Percentiles rank a stretch among this genome's conserved stretches.
phyloP scores from a whole-genome alignment of 2,888 invertebrate species.

The Epirrhoe alternata region DNA sequence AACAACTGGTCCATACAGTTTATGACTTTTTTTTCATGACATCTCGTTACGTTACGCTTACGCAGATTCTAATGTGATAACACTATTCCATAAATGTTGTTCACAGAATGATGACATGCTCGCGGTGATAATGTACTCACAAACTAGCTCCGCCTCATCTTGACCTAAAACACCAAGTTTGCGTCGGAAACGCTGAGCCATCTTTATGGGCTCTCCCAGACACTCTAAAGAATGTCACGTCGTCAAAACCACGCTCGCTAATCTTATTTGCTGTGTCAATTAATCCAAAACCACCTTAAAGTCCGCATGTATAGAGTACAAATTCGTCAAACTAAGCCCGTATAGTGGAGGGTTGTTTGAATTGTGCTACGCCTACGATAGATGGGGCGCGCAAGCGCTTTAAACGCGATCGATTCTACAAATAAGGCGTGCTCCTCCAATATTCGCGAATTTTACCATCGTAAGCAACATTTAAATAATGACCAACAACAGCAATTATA shows the following conservation, averaged over 20 bases:
- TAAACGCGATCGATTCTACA: slow-evolving; percentile 62
- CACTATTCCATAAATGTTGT: not conserved
- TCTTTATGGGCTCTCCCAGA: not conserved
- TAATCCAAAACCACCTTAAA: slow-evolving; percentile 4
- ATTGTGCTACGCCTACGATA: slow-evolving; percentile 39
- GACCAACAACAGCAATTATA: not conserved
- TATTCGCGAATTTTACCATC: slow-evolving; percentile 45
- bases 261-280: not conserved
- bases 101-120: not conserved
- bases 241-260: slow-evolving; percentile 8
- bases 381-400: slow-evolving; percentile 65
- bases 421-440: slow-evolving; percentile 62
- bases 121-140: not conserved
- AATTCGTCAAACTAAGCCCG: slow-evolving; percentile 13
- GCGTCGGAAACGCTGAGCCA: slow-evolving; percentile 9
- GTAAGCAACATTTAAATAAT: not conserved
- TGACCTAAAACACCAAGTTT: slow-evolving; percentile 17
- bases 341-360: slow-evolving; percentile 5
- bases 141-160: slow-evolving; percentile 10
- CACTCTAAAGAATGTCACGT: slow-evolving; percentile 7
- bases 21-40: no score
- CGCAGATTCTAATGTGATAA: no score
- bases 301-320: slow-evolving; percentile 11
- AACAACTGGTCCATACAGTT: no score
- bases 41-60: no score